Percentiles rank a stretch among this genome's conserved stretches.
Conservation (phyloP, 2,113 vertebrate species). For the Calidris pugnax region DNA sequence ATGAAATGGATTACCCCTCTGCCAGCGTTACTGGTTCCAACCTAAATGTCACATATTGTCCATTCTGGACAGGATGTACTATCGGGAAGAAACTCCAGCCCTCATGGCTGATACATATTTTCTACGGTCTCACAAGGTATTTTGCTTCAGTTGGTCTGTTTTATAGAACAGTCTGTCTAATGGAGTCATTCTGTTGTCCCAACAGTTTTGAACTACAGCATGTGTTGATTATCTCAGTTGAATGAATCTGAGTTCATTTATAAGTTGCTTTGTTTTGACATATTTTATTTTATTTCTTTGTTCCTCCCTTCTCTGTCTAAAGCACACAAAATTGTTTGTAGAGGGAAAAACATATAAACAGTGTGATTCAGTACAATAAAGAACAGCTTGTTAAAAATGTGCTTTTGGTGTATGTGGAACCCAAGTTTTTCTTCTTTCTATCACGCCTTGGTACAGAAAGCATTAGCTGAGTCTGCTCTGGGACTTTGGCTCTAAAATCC, state of each 20-base stretch:
- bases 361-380: neutral
- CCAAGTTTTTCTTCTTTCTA: neutral
- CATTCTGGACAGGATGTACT: neutral
- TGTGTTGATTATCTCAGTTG: slow-evolving; percentile 55
- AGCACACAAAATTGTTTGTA: slow-evolving; percentile 6
- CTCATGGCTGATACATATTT: neutral
- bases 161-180: neutral
- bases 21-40: neutral
- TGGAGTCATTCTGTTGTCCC: neutral
- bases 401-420: neutral
- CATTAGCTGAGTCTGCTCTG: slow-evolving; percentile 16
- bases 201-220: slow-evolving; percentile 45
- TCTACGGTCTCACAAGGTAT: slow-evolving; percentile 1
- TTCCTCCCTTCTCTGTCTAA: slow-evolving; percentile 7
- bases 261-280: slow-evolving; percentile 43
- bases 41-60: neutral
- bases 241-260: slow-evolving; percentile 50
- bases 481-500: neutral
- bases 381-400: slow-evolving; percentile 52
- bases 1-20: neutral
- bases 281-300: neutral
- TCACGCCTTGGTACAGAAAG: neutral
- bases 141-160: neutral
- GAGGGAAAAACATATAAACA: slow-evolving; percentile 18
- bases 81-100: neutral